These are phyloP conservation scores for Trimorus sp. DNA, from an alignment of 2,888 invertebrate genomes.

Conservation along the genomic window DNA sequence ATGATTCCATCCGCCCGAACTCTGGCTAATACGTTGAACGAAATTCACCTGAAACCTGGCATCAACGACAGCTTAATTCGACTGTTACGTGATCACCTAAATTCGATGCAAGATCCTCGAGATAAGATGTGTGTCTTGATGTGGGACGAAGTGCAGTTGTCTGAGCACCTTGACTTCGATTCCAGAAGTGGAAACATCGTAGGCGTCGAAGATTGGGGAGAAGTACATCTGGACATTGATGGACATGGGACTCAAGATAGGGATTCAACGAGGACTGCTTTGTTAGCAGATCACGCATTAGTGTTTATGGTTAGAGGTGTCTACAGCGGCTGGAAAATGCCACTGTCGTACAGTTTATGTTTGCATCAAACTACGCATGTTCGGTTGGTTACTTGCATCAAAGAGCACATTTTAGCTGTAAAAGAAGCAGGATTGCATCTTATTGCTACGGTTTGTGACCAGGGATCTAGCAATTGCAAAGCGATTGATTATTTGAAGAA, in stretches of 20 bases:
- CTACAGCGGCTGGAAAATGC: constrained; percentile 24
- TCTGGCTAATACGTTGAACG: background rate
- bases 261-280: constrained; percentile 9
- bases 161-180: constrained; percentile 7
- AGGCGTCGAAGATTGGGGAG: constrained; percentile 38
- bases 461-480: constrained; percentile 15
- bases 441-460: constrained; percentile 23
- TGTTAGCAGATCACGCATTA: constrained; percentile 16
- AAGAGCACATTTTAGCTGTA: background rate
- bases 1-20: constrained; percentile 17
- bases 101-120: background rate
- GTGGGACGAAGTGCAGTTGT: constrained; percentile 24
- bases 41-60: constrained; percentile 15
- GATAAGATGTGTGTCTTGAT: constrained; percentile 20
- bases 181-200: background rate
- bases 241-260: too few relatives aligned
- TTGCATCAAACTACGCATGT: background rate
- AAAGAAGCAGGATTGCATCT: background rate
- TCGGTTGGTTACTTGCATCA: background rate
- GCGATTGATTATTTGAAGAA: constrained; percentile 15
- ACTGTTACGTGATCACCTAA: background rate
- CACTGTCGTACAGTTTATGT: constrained; percentile 27
- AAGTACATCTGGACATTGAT: too few relatives aligned
- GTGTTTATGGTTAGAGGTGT: constrained; percentile 20
- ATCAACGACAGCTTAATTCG: constrained; percentile 3